Conservation (phyloP, 2,113 vertebrate genomes). For the Anas platyrhynchos region DNA sequence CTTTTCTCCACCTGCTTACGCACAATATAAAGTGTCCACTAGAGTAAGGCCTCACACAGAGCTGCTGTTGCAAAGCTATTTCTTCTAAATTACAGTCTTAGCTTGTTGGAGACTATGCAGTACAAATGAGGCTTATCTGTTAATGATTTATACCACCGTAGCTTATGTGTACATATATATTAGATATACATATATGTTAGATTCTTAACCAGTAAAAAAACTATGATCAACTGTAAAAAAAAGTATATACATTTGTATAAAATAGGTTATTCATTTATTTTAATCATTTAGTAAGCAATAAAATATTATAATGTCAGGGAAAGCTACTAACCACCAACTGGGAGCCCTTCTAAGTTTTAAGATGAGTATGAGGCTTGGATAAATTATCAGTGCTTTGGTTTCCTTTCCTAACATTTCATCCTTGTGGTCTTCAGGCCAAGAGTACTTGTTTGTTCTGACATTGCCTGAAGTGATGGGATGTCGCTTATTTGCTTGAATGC, state of each 20-base stretch:
- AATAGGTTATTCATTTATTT: neutral
- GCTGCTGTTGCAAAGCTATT: neutral
- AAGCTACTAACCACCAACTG: neutral
- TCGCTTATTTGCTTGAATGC: slow-evolving; percentile 2
- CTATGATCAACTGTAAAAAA: neutral
- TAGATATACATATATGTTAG: neutral
- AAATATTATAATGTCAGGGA: neutral
- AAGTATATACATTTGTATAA: too few relatives aligned
- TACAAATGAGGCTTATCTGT: neutral
- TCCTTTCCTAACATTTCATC: neutral
- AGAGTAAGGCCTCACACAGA: neutral
- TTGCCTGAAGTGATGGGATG: neutral
- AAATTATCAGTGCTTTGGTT: neutral
- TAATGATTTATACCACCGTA: neutral
- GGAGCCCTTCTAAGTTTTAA: neutral
- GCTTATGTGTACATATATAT: neutral
- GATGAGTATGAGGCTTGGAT: neutral
- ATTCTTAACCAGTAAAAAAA: neutral
- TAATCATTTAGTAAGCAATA: neutral
- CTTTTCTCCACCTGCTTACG: neutral
- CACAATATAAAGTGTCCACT: neutral
- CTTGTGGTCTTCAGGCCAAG: neutral
- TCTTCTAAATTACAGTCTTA: neutral
- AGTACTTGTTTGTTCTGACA: neutral
- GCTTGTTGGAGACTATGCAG: neutral